These are phyloP conservation scores for Merodon equestris DNA, from an alignment of 2,888 invertebrate genomes.

Conservation along the genomic window DNA sequence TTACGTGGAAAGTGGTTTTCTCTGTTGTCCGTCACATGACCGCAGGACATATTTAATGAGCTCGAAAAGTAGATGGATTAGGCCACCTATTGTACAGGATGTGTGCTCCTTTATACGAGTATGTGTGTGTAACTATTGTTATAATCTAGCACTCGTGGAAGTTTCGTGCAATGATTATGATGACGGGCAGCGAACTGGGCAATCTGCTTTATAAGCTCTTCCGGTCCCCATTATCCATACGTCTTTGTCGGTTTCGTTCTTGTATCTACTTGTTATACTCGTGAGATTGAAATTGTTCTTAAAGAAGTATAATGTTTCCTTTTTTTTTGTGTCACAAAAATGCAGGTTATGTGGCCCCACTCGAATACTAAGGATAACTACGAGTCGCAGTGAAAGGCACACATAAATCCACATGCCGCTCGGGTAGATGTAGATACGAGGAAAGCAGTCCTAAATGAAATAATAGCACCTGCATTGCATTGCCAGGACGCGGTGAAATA, in stretches of 20 bases:
- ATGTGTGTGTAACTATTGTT: too few relatives aligned
- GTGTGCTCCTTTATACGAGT: too few relatives aligned
- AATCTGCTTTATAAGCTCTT: slow-evolving; percentile 22
- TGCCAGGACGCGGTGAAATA: slow-evolving; percentile 41
- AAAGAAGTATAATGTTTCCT: too few relatives aligned
- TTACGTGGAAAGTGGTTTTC: slow-evolving; percentile 38
- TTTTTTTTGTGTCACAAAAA: too few relatives aligned
- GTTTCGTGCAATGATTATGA: too few relatives aligned
- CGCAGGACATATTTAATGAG: slow-evolving; percentile 63
- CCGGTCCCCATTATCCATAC: neutral
- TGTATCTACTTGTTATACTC: too few relatives aligned
- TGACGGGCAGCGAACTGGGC: neutral
- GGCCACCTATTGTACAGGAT: neutral
- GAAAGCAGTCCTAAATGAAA: slow-evolving; percentile 35
- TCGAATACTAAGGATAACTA: too few relatives aligned
- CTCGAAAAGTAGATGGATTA: slow-evolving; percentile 53
- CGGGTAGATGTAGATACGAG: slow-evolving; percentile 4
- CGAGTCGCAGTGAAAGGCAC: too few relatives aligned
- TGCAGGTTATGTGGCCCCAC: too few relatives aligned
- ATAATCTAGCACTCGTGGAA: too few relatives aligned
- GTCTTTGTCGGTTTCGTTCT: too few relatives aligned
- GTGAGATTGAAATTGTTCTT: too few relatives aligned
- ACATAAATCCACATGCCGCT: slow-evolving; percentile 12
- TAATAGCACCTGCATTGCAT: slow-evolving; percentile 48
- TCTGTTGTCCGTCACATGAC: slow-evolving; percentile 47